A percentile compares a stretch with the other conserved stretches of the same genome.
Evolutionary conservation across 2,888 invertebrate genomes (phyloP).

Genomic region (Neoaliturus tenellus): DNA sequence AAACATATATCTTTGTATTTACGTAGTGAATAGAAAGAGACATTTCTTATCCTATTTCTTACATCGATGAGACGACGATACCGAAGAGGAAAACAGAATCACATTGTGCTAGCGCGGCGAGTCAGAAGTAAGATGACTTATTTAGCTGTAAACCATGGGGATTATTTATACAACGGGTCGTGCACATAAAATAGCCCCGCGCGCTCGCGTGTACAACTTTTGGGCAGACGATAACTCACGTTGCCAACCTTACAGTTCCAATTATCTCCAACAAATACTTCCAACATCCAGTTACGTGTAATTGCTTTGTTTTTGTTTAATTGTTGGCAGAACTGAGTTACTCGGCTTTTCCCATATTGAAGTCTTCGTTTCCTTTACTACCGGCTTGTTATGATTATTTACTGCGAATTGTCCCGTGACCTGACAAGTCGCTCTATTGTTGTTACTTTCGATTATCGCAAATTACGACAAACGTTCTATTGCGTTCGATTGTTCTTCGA

Average conservation of each 20-base stretch:
- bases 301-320: slow-evolving; percentile 23
- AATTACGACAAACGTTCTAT: slow-evolving; percentile 16
- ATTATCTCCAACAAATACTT: slow-evolving; percentile 40
- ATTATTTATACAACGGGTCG: slow-evolving; percentile 22
- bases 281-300: slow-evolving; percentile 26
- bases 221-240: slow-evolving; percentile 41
- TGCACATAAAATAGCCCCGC: slow-evolving; percentile 24
- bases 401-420: neutral
- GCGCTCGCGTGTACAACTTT: slow-evolving; percentile 37
- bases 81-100: too few relatives aligned
- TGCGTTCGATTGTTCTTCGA: neutral
- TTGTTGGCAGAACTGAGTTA: neutral
- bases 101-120: too few relatives aligned
- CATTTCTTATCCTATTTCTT: too few relatives aligned
- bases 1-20: too few relatives aligned
- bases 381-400: slow-evolving; percentile 13
- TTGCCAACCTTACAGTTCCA: slow-evolving; percentile 45
- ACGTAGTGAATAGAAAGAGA: too few relatives aligned
- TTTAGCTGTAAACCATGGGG: slow-evolving; percentile 5
- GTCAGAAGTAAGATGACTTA: slow-evolving; percentile 42
- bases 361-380: neutral
- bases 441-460: slow-evolving; percentile 9
- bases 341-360: neutral
- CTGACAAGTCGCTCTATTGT: neutral
- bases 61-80: too few relatives aligned